These are phyloP conservation scores for Trichogramma dendrolimi DNA, from an alignment of 2,888 invertebrate species.

Conservation along the genomic window DNA sequence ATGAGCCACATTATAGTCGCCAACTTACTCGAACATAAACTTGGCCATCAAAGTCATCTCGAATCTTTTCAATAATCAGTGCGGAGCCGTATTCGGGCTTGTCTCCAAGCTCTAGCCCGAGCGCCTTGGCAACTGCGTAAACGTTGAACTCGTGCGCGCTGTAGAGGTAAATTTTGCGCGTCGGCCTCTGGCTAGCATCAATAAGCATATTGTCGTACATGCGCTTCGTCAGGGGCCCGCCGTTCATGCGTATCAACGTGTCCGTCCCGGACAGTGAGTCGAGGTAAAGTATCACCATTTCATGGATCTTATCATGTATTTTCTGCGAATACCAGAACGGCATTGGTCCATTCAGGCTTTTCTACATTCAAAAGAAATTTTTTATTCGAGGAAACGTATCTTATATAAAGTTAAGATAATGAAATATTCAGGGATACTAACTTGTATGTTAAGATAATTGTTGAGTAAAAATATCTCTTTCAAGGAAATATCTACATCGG, in stretches of 20 bases:
- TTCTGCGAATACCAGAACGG: constrained; percentile 16
- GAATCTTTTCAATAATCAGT: constrained; percentile 35
- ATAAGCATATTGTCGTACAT: constrained; percentile 16
- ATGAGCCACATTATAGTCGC: neutral
- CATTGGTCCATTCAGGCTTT: neutral
- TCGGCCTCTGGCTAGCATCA: constrained; percentile 18
- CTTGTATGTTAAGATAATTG: constrained; percentile 2
- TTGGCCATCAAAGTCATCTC: constrained; percentile 10
- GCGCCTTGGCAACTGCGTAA: constrained; percentile 57
- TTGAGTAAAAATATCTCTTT: constrained; percentile 3
- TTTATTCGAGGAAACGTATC: neutral
- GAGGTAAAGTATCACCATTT: neutral
- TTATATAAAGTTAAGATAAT: neutral
- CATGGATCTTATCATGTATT: neutral
- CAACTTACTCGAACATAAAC: constrained; percentile 32
- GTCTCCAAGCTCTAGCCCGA: constrained; percentile 47
- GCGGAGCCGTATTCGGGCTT: constrained; percentile 35
- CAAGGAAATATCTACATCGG: neutral
- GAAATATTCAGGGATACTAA: neutral
- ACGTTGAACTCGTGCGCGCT: constrained; percentile 66
- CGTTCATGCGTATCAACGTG: constrained; percentile 11
- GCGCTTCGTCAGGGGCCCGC: neutral
- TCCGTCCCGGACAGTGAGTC: constrained; percentile 13
- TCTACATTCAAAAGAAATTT: constrained; percentile 5
- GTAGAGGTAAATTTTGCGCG: constrained; percentile 55